Evolutionary conservation across 2,888 invertebrate genomes (phyloP), one percentile per base, ranked within the genome.

Genomic region (Lasioglossum villosulum): DNA sequence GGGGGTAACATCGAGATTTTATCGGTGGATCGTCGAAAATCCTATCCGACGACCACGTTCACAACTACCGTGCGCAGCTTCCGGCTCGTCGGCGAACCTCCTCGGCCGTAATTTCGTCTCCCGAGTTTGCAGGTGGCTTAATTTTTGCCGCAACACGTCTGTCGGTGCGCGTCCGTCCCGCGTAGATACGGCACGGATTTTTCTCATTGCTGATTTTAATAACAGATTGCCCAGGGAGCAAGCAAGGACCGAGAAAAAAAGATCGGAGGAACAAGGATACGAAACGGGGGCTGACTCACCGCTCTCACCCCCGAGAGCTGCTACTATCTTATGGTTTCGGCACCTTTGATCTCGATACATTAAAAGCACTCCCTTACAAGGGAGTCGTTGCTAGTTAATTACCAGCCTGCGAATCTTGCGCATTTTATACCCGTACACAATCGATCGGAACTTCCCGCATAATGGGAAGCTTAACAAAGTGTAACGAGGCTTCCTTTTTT

Each of bases 151-250:
- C 92, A 94, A 94, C 95, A 94, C 94, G 95, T 93, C 92, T 93
- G 93, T 93, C 93, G 93, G 88, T 87, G 84, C 85, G 86, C 84
- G 85, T 88, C 86, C 88, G 83, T 80, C 88, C 86, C 86, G 84
- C 85, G 89, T 85, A 95, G 95, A 95, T 95, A 95, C 93, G 95
- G 95, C 95, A 95, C 95, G 95, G 93, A 95, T 95, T 95, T 95
- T 95, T 95, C 94, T 94, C 94, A 94, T 94, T 94, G 94, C 94
- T 94, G 95, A 95, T 95, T 95, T 95, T 95, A 95, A 95, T 95
- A 95, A 95, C 94, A 95, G 94, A 94, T 94, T 94, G 93, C 91
- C 86, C 83, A 86, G 88, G 86, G 3, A 52, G n/a, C 10, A 23
- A n/a, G 23, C 52, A 10, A 52, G 3, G 1, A 52, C 52, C 52